Percentiles rank a stretch among this genome's conserved stretches.
phyloP scores from a whole-genome alignment of 2,797 vertebrate species.

The Hippocampus kuda region DNA sequence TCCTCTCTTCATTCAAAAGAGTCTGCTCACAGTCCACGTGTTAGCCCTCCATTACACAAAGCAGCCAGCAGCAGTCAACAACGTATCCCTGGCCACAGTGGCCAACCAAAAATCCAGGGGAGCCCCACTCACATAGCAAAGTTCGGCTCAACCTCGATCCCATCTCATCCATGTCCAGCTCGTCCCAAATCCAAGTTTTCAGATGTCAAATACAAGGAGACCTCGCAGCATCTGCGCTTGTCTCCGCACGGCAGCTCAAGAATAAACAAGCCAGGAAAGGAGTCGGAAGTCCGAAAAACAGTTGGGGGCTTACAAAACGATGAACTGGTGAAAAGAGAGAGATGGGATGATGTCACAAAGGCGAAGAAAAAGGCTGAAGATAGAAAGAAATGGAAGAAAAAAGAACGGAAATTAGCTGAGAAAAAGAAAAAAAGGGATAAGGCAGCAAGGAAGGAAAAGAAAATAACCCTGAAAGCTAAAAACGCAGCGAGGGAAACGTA shows the following conservation, averaged over 20 bases:
- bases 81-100: constrained; percentile 34
- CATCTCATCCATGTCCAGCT: constrained; percentile 12
- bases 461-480: constrained; percentile 26
- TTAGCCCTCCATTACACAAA: constrained; percentile 35
- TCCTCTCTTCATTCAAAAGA: constrained; percentile 37
- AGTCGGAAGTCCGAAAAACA: constrained; percentile 48
- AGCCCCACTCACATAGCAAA: constrained; percentile 26
- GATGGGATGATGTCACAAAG: constrained; percentile 39
- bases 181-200: constrained; percentile 33
- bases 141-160: constrained; percentile 24
- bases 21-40: constrained; percentile 32
- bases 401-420: constrained; percentile 38
- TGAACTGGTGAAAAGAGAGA: constrained; percentile 44
- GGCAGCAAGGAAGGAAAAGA: constrained; percentile 37
- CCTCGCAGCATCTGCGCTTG: constrained; percentile 37
- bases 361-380: constrained; percentile 38
- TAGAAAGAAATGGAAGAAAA: constrained; percentile 54
- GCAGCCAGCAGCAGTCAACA: constrained; percentile 31
- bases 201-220: constrained; percentile 52
- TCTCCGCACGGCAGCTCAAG: constrained; percentile 32
- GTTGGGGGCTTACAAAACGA: constrained; percentile 45
- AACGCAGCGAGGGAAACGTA: constrained; percentile 21
- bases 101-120: constrained; percentile 41
- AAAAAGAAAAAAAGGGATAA: constrained; percentile 53
- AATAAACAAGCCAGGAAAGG: constrained; percentile 41